Evolutionary conservation across 1,140 invertebrate species (phyloP).

Genomic region (Vanessa tameamea): DNA sequence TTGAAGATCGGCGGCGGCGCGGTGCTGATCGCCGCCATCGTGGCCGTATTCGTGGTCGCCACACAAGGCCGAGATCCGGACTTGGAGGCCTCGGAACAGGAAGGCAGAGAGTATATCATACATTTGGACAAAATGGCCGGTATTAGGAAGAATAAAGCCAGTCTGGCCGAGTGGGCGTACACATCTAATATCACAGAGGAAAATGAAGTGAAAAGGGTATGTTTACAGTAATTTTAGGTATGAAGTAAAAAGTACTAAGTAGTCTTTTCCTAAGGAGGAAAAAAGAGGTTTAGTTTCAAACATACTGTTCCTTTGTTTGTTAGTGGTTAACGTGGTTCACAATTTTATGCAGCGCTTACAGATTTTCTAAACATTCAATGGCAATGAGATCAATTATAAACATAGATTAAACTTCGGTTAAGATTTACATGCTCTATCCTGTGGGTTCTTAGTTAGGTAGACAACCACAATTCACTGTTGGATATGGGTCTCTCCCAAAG

Average conservation of each 20-base stretch:
- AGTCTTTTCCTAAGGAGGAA: too few species aligned
- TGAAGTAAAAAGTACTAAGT: too few species aligned
- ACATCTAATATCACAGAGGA: slow-evolving; percentile 87
- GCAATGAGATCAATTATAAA: too few species aligned
- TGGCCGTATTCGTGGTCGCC: slow-evolving; percentile 73
- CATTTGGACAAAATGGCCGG: slow-evolving; percentile 82
- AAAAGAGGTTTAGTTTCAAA: too few species aligned
- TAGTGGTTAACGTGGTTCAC: too few species aligned
- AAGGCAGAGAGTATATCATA: slow-evolving; percentile 82
- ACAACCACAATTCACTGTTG: too few species aligned
- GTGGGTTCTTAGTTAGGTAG: too few species aligned
- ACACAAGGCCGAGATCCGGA: slow-evolving; percentile 77
- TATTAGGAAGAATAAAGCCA: slow-evolving; percentile 80
- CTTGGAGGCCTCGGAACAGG: slow-evolving; percentile 82
- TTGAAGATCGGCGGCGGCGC: slow-evolving; percentile 73
- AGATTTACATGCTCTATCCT: background rate
- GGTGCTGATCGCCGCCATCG: slow-evolving; percentile 65
- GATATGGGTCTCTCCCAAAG: too few species aligned
- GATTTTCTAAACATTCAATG: background rate
- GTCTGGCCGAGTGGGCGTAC: slow-evolving; percentile 85
- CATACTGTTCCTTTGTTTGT: too few species aligned
- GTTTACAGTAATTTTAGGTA: slow-evolving; percentile 12
- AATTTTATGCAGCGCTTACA: background rate
- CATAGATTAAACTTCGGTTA: background rate
- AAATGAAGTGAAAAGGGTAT: slow-evolving; percentile 83